Evolutionary conservation across 2,113 vertebrate genomes (phyloP).

Genomic region (Philantomba maxwellii): DNA sequence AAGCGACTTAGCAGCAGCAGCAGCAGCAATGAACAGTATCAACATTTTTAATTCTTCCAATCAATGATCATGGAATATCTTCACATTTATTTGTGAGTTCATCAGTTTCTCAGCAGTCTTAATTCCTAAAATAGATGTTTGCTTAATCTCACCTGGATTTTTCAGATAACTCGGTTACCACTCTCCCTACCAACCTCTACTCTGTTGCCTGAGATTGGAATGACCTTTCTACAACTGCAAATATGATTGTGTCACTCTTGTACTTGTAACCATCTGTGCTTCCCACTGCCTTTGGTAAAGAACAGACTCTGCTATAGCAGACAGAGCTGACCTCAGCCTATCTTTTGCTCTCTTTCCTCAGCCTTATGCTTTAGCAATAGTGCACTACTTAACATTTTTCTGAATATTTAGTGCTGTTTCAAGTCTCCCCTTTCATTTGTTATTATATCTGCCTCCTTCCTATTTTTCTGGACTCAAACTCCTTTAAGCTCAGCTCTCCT

Average conservation of each 20-base stretch:
- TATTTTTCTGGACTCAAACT: not conserved
- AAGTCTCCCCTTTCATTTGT: not conserved
- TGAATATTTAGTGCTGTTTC: not conserved
- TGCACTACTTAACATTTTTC: not conserved
- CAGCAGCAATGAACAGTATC: too few relatives aligned
- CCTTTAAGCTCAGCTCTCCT: not conserved
- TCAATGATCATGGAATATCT: not conserved
- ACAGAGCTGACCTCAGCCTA: accelerated
- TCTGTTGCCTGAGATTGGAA: not conserved
- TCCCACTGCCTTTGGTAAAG: not conserved
- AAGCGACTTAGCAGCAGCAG: too few relatives aligned
- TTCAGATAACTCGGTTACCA: accelerated
- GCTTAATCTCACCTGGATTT: not conserved
- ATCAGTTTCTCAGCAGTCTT: not conserved
- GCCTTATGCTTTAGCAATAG: not conserved
- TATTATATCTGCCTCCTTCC: not conserved
- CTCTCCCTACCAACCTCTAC: not conserved
- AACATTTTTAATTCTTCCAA: not conserved
- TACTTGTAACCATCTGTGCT: not conserved
- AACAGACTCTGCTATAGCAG: accelerated
- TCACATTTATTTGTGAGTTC: not conserved
- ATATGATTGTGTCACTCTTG: not conserved
- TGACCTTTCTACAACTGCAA: not conserved
- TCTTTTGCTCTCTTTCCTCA: not conserved
- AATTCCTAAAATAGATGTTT: not conserved